Evolutionary conservation across 1,140 invertebrate species (phyloP).

Genomic region (Leptestheria dahalacensis): DNA sequence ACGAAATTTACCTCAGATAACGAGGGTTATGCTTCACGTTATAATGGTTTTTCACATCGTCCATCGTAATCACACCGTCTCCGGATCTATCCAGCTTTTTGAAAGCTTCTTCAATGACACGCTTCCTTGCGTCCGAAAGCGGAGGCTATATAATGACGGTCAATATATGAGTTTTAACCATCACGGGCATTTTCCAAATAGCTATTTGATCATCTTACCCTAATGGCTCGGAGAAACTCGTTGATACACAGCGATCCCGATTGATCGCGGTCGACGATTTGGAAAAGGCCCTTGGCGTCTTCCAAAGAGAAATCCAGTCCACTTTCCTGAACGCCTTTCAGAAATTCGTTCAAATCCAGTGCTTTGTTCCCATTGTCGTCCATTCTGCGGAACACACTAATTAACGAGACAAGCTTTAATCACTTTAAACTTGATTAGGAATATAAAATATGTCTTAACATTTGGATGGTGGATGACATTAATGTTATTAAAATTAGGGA

Average conservation of each 20-base stretch:
- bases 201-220: conserved; percentile 47
- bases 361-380: conserved; percentile 80
- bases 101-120: conserved; percentile 69
- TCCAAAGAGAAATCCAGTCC: conserved; percentile 49
- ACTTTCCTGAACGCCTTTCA: conserved; percentile 59
- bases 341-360: conserved; percentile 69
- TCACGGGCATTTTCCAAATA: too few relatives aligned
- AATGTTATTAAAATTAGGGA: background rate
- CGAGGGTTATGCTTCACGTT: conserved; percentile 61
- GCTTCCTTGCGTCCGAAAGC: conserved; percentile 55
- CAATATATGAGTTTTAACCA: too few relatives aligned
- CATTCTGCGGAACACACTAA: conserved; percentile 74
- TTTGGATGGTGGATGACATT: too few relatives aligned
- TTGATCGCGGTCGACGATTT: conserved; percentile 62
- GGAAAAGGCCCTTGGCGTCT: conserved; percentile 53
- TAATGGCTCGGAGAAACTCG: conserved; percentile 71
- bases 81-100: conserved; percentile 73
- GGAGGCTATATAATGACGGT: conserved; percentile 47
- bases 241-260: conserved; percentile 72
- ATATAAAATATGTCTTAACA: background rate
- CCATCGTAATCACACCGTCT: conserved; percentile 68
- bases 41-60: conserved; percentile 69
- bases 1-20: conserved; percentile 60
- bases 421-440: background rate
- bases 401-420: conserved; percentile 21